Evolutionary conservation across 2,113 vertebrate genomes (phyloP).

Genomic region (Apodemus speciosus): DNA sequence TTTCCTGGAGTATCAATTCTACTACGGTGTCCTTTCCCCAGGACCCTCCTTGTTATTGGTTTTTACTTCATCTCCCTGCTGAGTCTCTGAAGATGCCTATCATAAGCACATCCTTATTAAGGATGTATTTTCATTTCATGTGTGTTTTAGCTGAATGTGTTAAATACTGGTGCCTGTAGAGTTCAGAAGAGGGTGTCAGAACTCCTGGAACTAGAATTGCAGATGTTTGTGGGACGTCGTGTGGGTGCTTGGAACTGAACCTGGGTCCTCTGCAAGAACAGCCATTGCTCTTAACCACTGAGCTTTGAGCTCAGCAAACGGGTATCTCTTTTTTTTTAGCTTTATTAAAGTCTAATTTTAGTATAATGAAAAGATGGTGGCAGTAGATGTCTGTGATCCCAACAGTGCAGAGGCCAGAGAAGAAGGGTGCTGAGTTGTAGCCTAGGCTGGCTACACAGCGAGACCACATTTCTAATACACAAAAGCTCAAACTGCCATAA

Average conservation of each 20-base stretch:
- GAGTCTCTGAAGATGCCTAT: background rate
- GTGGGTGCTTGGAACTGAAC: background rate
- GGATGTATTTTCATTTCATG: background rate
- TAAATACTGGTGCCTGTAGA: background rate
- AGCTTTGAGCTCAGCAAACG: background rate
- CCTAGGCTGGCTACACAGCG: background rate
- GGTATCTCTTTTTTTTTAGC: background rate
- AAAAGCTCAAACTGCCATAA: background rate
- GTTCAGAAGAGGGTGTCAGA: background rate
- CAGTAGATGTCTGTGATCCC: background rate
- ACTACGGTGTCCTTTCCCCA: fast-evolving
- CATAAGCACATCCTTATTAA: background rate
- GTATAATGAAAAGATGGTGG: background rate
- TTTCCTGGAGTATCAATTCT: background rate
- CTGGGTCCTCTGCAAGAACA: background rate
- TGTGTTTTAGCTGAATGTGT: background rate
- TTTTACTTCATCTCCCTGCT: background rate
- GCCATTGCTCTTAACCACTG: background rate
- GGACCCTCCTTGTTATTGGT: fast-evolving
- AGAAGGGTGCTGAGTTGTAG: too few relatives aligned
- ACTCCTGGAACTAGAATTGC: background rate
- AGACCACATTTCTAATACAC: background rate
- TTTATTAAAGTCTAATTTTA: background rate
- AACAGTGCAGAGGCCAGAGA: background rate
- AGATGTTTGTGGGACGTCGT: background rate